phyloP scores from a whole-genome alignment of 2,888 invertebrate genomes.

The Plebejus anna region DNA sequence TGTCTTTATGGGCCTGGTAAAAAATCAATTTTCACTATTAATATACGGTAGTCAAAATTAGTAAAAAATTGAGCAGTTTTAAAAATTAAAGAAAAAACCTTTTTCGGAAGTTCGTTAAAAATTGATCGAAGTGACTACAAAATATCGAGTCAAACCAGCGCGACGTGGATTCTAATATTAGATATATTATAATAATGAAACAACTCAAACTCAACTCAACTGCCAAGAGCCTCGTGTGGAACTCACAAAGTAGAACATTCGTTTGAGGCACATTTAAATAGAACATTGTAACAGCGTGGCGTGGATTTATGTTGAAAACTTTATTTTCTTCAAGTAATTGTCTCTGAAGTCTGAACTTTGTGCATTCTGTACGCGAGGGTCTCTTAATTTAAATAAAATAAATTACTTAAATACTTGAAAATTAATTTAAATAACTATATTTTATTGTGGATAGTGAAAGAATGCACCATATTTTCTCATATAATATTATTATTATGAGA shows the following conservation, averaged over 20 bases:
- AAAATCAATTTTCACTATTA: too few species aligned
- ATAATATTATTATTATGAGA: too few species aligned
- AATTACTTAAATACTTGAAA: background rate
- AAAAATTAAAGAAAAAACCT: too few species aligned
- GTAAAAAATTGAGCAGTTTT: too few species aligned
- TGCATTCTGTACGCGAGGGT: background rate
- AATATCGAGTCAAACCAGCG: too few species aligned
- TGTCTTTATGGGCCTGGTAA: too few species aligned
- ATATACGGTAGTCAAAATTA: too few species aligned
- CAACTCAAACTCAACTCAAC: background rate
- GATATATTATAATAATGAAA: background rate
- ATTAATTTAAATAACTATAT: too few species aligned
- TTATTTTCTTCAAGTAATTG: constrained; percentile 4
- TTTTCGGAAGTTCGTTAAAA: too few species aligned
- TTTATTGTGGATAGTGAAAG: too few species aligned
- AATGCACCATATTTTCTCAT: too few species aligned
- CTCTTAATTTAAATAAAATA: background rate
- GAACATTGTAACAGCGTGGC: background rate
- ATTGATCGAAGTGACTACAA: too few species aligned
- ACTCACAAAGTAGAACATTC: background rate
- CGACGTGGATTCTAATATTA: background rate
- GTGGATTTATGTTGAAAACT: background rate
- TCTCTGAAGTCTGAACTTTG: background rate
- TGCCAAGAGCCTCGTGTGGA: background rate
- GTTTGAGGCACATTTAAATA: constrained; percentile 14